A percentile compares a stretch with the other conserved stretches of the same genome.
phyloP scores from a whole-genome alignment of 1,140 invertebrate genomes.

The Drosophila athabasca region DNA sequence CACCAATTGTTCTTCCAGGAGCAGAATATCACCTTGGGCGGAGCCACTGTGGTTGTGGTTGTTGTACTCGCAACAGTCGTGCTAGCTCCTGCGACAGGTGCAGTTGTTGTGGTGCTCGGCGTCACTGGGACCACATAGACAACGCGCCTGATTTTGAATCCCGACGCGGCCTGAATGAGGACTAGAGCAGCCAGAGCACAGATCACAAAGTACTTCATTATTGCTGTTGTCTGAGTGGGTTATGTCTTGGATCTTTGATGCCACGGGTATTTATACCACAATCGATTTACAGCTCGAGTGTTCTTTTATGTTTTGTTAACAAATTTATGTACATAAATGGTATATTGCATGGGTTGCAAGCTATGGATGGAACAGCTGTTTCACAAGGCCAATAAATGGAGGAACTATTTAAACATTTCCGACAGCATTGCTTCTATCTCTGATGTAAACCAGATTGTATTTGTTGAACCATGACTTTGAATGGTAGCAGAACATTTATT shows the following conservation, averaged over 20 bases:
- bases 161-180: constrained; percentile 23
- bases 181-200: constrained; percentile 21
- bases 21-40: constrained; percentile 13
- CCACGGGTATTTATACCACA: constrained; percentile 19
- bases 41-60: not conserved
- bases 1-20: constrained; percentile 47
- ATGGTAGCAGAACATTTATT: too few species aligned
- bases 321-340: too few species aligned
- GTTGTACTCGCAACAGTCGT: not conserved
- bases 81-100: too few species aligned
- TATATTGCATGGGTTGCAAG: too few species aligned
- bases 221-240: not conserved
- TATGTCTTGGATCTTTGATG: not conserved
- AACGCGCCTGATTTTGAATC: constrained; percentile 11
- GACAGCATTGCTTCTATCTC: too few species aligned
- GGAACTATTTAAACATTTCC: too few species aligned
- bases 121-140: constrained; percentile 26
- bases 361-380: too few species aligned
- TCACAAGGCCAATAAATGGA: too few species aligned
- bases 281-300: not conserved
- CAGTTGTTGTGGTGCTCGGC: not conserved
- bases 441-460: too few species aligned
- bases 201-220: constrained; percentile 31
- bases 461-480: too few species aligned
- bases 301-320: too few species aligned